phyloP scores from a whole-genome alignment of 2,888 invertebrate species.

The Keiferia lycopersicella region DNA sequence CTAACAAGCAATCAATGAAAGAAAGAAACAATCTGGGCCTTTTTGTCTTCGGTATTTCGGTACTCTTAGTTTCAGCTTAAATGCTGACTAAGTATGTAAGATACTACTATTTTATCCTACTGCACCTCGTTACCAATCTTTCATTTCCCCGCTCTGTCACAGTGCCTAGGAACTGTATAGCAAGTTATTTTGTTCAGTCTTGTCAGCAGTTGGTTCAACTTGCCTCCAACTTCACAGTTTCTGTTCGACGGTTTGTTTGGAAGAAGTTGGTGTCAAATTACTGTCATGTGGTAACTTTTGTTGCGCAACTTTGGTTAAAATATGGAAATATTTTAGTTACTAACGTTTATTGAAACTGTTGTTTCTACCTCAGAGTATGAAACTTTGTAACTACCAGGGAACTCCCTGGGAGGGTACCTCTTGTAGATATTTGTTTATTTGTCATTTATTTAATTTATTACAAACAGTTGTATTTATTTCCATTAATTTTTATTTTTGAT shows the following conservation, averaged over 20 bases:
- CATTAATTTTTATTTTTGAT: no score
- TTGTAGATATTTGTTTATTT: no score
- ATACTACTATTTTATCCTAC: no score
- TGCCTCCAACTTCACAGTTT: background rate
- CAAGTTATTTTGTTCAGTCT: constrained; percentile 34
- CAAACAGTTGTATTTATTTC: no score
- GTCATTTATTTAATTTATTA: no score
- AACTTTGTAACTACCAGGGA: no score
- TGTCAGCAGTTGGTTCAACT: constrained; percentile 6
- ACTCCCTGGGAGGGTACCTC: no score
- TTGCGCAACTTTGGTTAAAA: background rate
- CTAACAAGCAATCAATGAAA: no score
- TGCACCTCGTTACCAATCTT: background rate
- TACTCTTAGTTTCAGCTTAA: no score
- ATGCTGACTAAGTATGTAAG: no score
- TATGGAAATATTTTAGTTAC: background rate
- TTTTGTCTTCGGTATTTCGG: no score
- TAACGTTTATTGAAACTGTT: background rate
- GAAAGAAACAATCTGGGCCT: no score
- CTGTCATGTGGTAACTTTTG: constrained; percentile 1
- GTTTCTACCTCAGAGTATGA: background rate
- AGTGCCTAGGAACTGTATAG: background rate
- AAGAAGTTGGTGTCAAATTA: constrained; percentile 9
- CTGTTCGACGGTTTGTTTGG: background rate
- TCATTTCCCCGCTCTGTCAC: background rate